phyloP scores from a whole-genome alignment of 1,140 invertebrate genomes.

The Panulirus ornatus region DNA sequence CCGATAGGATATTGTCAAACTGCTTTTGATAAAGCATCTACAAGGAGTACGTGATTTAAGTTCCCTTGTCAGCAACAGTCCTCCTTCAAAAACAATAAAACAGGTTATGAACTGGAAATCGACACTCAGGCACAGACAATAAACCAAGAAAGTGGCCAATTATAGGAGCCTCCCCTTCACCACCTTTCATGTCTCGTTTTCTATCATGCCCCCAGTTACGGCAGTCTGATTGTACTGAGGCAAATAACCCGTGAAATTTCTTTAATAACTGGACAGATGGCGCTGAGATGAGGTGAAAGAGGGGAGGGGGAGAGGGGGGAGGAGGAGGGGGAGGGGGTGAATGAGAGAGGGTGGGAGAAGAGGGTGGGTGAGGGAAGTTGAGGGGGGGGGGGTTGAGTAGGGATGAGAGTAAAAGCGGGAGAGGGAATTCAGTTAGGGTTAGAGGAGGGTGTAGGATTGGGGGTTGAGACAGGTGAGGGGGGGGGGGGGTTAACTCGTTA shows the following conservation, averaged over 20 bases:
- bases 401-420: not conserved
- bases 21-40: too few relatives aligned
- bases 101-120: too few relatives aligned
- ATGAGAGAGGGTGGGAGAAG: not conserved
- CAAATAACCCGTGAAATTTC: constrained; percentile 24
- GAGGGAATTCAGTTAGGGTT: not conserved
- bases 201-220: not conserved
- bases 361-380: not conserved
- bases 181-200: not conserved
- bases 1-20: too few relatives aligned
- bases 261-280: constrained; percentile 27
- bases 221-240: constrained; percentile 4
- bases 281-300: not conserved
- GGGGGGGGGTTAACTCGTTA: too few relatives aligned
- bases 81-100: too few relatives aligned
- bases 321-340: not conserved
- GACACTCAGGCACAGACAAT: too few relatives aligned
- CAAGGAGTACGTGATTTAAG: too few relatives aligned
- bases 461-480: not conserved
- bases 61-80: too few relatives aligned
- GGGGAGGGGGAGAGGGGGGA: not conserved
- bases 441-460: not conserved
- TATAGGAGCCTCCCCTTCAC: too few relatives aligned
- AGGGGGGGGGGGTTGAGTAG: not conserved
- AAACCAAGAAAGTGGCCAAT: too few relatives aligned